A percentile compares a stretch with the other conserved stretches of the same genome.
Evolutionary conservation across 2,797 vertebrate species (phyloP).

Genomic region (Siniperca scherzeri): DNA sequence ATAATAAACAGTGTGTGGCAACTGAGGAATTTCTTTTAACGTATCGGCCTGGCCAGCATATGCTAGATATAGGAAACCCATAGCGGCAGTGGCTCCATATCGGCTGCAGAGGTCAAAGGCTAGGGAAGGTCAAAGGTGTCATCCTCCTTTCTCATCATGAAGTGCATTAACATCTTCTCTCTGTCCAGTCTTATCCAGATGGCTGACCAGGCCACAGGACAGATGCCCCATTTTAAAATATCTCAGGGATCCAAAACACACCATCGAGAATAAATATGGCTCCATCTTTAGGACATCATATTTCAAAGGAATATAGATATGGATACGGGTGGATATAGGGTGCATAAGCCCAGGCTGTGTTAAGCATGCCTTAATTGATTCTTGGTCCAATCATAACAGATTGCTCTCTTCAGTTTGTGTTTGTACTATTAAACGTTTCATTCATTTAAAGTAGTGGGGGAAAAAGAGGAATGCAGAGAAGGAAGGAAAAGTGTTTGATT

Average conservation of each 20-base stretch:
- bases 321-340: constrained; percentile 48
- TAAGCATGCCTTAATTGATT: constrained; percentile 69
- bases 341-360: constrained; percentile 29
- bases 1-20: constrained; percentile 82
- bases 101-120: constrained; percentile 86
- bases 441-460: not conserved
- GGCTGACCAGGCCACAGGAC: constrained; percentile 76
- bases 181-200: constrained; percentile 84
- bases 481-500: not conserved
- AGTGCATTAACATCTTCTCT: constrained; percentile 88
- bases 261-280: constrained; percentile 84
- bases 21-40: constrained; percentile 86
- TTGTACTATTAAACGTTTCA: constrained; percentile 30
- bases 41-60: constrained; percentile 82
- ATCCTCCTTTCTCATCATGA: constrained; percentile 87
- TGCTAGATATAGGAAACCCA: constrained; percentile 88
- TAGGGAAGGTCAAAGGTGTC: constrained; percentile 88
- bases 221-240: constrained; percentile 83
- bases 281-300: constrained; percentile 85
- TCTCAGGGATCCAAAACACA: constrained; percentile 79
- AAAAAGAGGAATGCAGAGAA: not conserved
- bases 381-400: constrained; percentile 50
- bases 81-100: constrained; percentile 83
- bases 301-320: constrained; percentile 85
- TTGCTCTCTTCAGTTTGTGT: constrained; percentile 39